Conservation (phyloP, 2,888 invertebrate genomes). For the Holacanthella duospinosa region DNA sequence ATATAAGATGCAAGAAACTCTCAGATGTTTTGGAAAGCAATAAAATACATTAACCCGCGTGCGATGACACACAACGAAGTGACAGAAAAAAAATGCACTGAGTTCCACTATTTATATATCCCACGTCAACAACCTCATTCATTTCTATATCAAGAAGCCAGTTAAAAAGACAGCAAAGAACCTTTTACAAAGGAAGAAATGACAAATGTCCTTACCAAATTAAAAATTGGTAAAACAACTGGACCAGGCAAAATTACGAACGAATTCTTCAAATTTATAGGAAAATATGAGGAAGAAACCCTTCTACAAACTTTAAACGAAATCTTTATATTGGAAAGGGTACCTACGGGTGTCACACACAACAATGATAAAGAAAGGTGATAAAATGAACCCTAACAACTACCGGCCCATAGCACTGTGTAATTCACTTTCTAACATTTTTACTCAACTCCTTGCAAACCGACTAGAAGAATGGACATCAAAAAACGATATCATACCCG, state of each 20-base stretch:
- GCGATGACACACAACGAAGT: no score
- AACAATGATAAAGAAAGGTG: constrained; percentile 5
- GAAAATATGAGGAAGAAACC: not conserved
- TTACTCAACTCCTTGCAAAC: not conserved
- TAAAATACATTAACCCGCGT: no score
- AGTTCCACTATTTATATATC: no score
- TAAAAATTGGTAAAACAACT: not conserved
- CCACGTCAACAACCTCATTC: no score
- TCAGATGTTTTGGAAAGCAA: no score
- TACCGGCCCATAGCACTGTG: constrained; percentile 1
- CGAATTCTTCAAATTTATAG: not conserved
- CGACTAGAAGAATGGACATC: not conserved
- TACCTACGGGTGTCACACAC: not conserved
- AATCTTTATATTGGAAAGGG: not conserved
- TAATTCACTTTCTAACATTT: not conserved
- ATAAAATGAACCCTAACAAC: not conserved
- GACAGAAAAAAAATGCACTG: no score
- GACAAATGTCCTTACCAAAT: not conserved
- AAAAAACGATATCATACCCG: not conserved
- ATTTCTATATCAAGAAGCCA: no score
- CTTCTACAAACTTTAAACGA: not conserved
- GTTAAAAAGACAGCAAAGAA: no score
- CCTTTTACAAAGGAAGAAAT: no score
- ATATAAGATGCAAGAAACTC: no score
- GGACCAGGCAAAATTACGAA: not conserved